Evolutionary conservation across 2,113 vertebrate species (phyloP).

Genomic region (Oryzias javanicus): DNA sequence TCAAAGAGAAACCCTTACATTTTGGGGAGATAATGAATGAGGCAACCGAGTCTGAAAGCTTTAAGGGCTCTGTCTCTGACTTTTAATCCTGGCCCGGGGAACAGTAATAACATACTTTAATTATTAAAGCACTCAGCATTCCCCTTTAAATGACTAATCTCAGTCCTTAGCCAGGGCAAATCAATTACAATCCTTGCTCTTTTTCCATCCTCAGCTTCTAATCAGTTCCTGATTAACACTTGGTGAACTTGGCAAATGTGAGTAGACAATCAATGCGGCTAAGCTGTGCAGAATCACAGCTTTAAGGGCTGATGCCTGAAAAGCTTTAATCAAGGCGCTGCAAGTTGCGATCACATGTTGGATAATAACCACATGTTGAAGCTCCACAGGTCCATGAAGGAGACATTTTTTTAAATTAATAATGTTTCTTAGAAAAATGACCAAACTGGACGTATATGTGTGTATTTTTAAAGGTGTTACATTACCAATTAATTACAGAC

Average conservation of each 20-base stretch:
- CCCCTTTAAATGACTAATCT: slow-evolving; percentile 45
- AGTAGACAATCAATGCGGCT: slow-evolving; percentile 48
- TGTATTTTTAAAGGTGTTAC: no score
- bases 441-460: no score
- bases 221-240: slow-evolving; percentile 63
- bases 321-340: slow-evolving; percentile 14
- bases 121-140: slow-evolving; percentile 36
- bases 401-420: not conserved
- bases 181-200: slow-evolving; percentile 46
- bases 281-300: slow-evolving; percentile 2
- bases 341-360: slow-evolving; percentile 4
- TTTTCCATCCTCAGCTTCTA: slow-evolving; percentile 42
- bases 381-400: not conserved
- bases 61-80: slow-evolving; percentile 21
- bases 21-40: slow-evolving; percentile 32
- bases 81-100: slow-evolving; percentile 28
- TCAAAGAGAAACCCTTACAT: slow-evolving; percentile 5
- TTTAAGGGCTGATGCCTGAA: slow-evolving; percentile 11
- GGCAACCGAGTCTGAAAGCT: slow-evolving; percentile 8
- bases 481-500: no score
- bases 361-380: slow-evolving; percentile 5
- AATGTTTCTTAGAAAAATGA: no score
- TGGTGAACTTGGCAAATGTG: slow-evolving; percentile 37
- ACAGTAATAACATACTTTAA: slow-evolving; percentile 30
- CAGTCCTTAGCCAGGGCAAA: slow-evolving; percentile 28